A percentile compares a stretch with the other conserved stretches of the same genome.
These are phyloP conservation scores for Gastrophryne carolinensis DNA, from an alignment of 2,797 vertebrate species.

Conservation along the genomic window DNA sequence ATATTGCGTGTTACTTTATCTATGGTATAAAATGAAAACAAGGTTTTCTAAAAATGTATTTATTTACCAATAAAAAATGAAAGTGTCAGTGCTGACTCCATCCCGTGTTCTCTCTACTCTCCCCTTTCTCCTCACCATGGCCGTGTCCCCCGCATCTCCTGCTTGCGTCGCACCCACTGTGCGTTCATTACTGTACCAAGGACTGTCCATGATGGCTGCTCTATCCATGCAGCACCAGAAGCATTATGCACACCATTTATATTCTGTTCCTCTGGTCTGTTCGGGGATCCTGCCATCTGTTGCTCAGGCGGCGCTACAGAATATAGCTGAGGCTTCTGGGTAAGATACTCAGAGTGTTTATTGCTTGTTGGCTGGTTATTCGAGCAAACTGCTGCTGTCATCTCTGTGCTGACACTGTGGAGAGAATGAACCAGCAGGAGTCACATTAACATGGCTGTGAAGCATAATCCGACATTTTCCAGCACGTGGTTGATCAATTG, in stretches of 20 bases:
- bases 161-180: constrained; percentile 33
- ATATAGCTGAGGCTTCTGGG: not conserved
- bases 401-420: not conserved
- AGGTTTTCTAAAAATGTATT: not conserved
- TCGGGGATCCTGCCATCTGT: not conserved
- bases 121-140: constrained; percentile 22
- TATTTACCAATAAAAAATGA: not conserved
- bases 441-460: too few relatives aligned
- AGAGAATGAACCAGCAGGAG: not conserved
- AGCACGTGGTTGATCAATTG: too few relatives aligned
- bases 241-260: not conserved
- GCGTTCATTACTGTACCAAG: constrained; percentile 29
- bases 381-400: not conserved
- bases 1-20: too few relatives aligned
- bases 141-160: constrained; percentile 37
- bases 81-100: constrained; percentile 26
- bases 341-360: not conserved
- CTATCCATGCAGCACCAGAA: not conserved
- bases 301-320: not conserved
- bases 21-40: constrained; percentile 2
- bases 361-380: not conserved
- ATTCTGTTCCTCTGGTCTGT: not conserved
- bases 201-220: constrained; percentile 35
- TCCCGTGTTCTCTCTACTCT: not conserved
- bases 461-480: too few relatives aligned